Base-by-base conservation (phyloP, 53 echinoderm and acorn worm genomes). In the Hippasteria phrygiana region DNA sequence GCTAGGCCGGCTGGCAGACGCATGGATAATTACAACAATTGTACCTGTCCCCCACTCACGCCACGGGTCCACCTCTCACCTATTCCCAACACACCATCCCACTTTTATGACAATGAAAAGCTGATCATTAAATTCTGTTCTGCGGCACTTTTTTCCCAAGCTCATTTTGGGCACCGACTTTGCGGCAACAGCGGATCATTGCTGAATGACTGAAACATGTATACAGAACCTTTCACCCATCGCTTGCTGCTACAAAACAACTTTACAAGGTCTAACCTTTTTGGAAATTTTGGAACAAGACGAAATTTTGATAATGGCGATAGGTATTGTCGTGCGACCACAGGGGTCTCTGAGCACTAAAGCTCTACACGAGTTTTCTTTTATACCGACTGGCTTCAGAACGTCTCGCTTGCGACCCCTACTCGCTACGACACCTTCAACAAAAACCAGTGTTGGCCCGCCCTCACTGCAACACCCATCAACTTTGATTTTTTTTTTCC, bases 1-100 rank as follows among this genome's bases (percentile, higher is more conserved):
- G 31, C 42, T 53, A 29, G 78, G 78, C 43, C 42, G 80, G 65
- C 65, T 17, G 14, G 81, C 81, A 69, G 76, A 71, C 73, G 88
- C 33, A 73, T 14, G 74, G 82, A 88, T 74, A 84, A 92, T 74
- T 89, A 89, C 87, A 89, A 89, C 83, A 89, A 92, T 69, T 85
- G 70, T 85, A 34, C 22, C 50, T 34, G 2, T 62, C 81, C 43
- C 84, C 71, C 22, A 12, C 47, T 82, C 43, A 66, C 66, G 82
- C 82, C 82, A 29, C 82, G 18, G 45, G 65, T 82, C 82, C 82
- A 82, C 82, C 82, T 46, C 66, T 66, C 64, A 43, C 29, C 85
- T 53, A 33, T 28, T 62, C 55, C 33, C 39, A 33, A 20, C 64
- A 63, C 62, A 63, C 67, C 33, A 8, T 71, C 71, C 65, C 32